phyloP scores from a whole-genome alignment of 2,113 vertebrate species.

The Plecotus auritus region DNA sequence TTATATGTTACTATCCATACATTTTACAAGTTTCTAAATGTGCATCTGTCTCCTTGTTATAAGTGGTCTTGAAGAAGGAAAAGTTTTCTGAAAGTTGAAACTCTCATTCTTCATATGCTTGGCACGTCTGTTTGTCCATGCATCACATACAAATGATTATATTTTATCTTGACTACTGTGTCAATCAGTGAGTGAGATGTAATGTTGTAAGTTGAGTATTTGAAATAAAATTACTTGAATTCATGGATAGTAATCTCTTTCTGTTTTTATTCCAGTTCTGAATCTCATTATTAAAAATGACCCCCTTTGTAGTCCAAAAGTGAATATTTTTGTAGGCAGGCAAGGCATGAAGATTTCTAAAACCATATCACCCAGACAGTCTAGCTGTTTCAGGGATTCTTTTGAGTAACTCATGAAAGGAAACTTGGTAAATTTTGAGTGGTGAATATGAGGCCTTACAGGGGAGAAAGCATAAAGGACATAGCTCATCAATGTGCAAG shows the following conservation, averaged over 20 bases:
- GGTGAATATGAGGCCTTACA: constrained; percentile 73
- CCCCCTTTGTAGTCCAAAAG: constrained; percentile 78
- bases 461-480: constrained; percentile 34
- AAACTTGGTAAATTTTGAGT: constrained; percentile 78
- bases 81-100: constrained; percentile 75
- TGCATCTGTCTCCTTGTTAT: neutral
- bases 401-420: constrained; percentile 83
- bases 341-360: constrained; percentile 78
- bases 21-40: constrained; percentile 37
- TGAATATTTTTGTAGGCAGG: constrained; percentile 82
- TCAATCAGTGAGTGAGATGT: constrained; percentile 75
- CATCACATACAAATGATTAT: constrained; percentile 57
- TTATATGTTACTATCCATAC: constrained; percentile 50
- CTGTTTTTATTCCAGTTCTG: constrained; percentile 75
- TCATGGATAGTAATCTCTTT: constrained; percentile 77
- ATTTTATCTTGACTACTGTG: constrained; percentile 73
- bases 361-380: constrained; percentile 73
- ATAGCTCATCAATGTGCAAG: constrained; percentile 69
- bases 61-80: constrained; percentile 26
- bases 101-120: constrained; percentile 42
- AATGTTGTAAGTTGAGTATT: constrained; percentile 72
- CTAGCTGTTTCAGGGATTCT: constrained; percentile 79
- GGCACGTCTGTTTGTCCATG: constrained; percentile 43
- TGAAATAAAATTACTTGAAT: constrained; percentile 81
- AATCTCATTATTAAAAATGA: constrained; percentile 80